Base-by-base conservation (phyloP, 2,797 vertebrate genomes). In the Gadopsis bispinosus region DNA sequence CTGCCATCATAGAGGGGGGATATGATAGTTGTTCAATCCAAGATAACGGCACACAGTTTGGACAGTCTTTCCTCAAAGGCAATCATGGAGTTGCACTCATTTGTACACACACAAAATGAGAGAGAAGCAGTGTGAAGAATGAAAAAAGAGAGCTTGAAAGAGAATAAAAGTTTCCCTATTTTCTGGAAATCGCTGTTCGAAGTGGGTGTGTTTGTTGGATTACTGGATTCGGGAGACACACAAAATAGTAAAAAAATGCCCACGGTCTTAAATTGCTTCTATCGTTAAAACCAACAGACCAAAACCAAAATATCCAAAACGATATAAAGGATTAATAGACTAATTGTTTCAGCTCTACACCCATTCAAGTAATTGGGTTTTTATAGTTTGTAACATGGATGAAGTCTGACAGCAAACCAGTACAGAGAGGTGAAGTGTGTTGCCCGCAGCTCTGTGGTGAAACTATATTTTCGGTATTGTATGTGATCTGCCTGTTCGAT, bases 401-500 rank as follows among this genome's bases (percentile, higher is more conserved):
- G 16, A 29, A 37, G 55, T 61, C 41, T 50, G 70, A 61, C 41
- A 67, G 33, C 12, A 31, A 60, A 45, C 61, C 59, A 62, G 17
- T 59, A 17, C 26, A 67, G 56, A 41, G 20, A 22, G 26, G 4
- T 20, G 37, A 56, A 50, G 48, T 8, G 22, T 55, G 71, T 43
- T 22, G 35, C 75, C 31, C 3, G 13, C 62, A 62, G 64, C 35
- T 0, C 5, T 54, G 63, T 7, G 29, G 10, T 35, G 53, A 41
- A 66, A 68, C 55, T 61, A 37, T 68, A 45, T 53, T 62, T 68
- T 64, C 47, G 41, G 58, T 69, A n/a, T 26, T 14, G 64, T 4
- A 7, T 35, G 43, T 84, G 76, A 80, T 75, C 83, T 74, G 61
- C 58, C 54, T 41, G 29, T 66, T 76, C 7, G 4, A 77, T 81